Evolutionary conservation across 2,797 vertebrate species (phyloP), one percentile per base, ranked within the genome.

Genomic region (Hemitrygon akajei): DNA sequence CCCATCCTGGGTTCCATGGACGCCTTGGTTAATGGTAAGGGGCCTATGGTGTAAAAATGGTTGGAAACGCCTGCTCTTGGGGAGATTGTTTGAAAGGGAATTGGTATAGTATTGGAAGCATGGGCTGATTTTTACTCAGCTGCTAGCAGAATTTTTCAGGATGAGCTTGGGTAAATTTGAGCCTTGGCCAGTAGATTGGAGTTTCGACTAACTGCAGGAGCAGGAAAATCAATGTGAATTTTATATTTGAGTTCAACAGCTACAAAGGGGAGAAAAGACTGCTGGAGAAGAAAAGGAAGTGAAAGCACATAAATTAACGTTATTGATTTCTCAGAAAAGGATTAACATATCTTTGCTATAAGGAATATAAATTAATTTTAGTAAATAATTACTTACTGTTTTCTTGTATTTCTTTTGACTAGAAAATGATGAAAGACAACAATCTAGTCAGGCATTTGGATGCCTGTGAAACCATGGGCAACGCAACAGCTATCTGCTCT

Each of bases 371-470:
- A 22, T 58, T 60, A 69, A 89, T 34, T 69, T 89, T 37, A 63
- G 25, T 20, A 10, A 66, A 60, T 20, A 63, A 9, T 34, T 89
- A 89, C n/a, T 89, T 87, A 66, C 60, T 89, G 20, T 66, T 89
- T 2, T 4, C 34, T 89, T 89, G 86, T 89, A 94, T 30, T 12
- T 94, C 0, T 93, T 92, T 91, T 95, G 94, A 82, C 94, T 96
- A 99, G 99, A 99, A 99, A 99, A 99, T 99, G 99, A 99, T 99
- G 99, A 99, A 98, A 94, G 99, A 99, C 94, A 99, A 99, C 96
- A 99, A 99, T 95, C 96, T 99, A 95, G 99, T 99, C 25, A 97
- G 99, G 94, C 99, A 99, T 96, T 96, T 99, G 96, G 99, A 99
- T 4, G 99, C 99, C 2, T 99, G 99, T 2, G 99, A 99, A 96